Evolutionary conservation across 37 sponge, comb jelly and placozoan genomes (phyloP), one percentile per base, ranked within the genome.

Genomic region (Eunapius fragilis): DNA sequence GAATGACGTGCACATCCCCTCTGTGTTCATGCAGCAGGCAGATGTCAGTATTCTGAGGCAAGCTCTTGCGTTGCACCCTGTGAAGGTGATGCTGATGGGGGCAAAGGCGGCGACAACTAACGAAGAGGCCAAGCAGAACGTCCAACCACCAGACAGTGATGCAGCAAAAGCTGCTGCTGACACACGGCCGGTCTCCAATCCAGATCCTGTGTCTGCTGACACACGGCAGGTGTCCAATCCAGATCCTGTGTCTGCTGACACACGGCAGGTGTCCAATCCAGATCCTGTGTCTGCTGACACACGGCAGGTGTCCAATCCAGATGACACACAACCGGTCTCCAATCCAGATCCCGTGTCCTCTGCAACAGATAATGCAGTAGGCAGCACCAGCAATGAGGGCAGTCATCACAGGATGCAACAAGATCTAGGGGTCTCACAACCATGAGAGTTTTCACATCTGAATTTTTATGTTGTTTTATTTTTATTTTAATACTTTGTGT

Each of bases 1-100:
- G 35, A 82, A 85, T n/a, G 85, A 92, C 31, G 41, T 95, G 19
- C 25, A 67, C 17, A 95, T 95, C 5, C 96, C 89, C 19, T 84
- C 96, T 0, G 93, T 93, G 49, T 95, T 92, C 84, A 76, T 95
- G 81, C 36, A 36, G 68, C 31, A 78, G 47, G 19, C 25, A 22
- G 84, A 87, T 30, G 94, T 77, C n/a, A 58, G 22, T 58, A 12
- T 58, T 1, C 22, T 58, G 17, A 58, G 58, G 58, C 58, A 13
- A 58, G 58, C 58, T 10, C 58, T 58, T 58, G 58, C 58, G 6
- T 58, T 19, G 7, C 58, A 58, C 22, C 58, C 58, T 10, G 58
- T 58, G 58, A 58, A 17, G 58, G 58, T 58, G 58, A 58, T 58
- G 58, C 58, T 58, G 14, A 58, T 19, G 1, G 58, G 58, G 7